Conservation (phyloP, 1,140 invertebrate genomes). For the Dysdera silvatica region DNA sequence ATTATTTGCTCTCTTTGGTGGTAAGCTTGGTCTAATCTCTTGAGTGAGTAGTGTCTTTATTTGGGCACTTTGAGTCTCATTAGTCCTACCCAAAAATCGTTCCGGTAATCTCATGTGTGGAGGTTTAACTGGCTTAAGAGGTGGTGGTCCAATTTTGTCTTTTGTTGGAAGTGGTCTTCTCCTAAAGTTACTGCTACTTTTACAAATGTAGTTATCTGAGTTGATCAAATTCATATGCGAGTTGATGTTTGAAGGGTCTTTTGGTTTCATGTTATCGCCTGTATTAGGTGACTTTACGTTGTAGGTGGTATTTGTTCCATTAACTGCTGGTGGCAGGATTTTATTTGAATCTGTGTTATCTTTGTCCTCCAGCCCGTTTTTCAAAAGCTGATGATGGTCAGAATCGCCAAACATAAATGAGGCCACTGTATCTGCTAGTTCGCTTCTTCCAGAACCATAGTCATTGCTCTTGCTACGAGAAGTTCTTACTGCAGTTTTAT, state of each 20-base stretch:
- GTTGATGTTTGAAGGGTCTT: neutral
- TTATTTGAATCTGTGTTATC: neutral
- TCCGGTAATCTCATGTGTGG: neutral
- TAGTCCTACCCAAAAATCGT: slow-evolving; percentile 10
- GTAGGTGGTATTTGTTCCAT: too few relatives aligned
- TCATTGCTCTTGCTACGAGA: slow-evolving; percentile 2
- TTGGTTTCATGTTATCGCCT: neutral
- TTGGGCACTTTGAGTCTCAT: too few relatives aligned
- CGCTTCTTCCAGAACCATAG: too few relatives aligned
- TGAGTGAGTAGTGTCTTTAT: too few relatives aligned
- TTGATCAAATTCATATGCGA: neutral
- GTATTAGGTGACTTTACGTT: neutral
- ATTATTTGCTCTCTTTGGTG: too few relatives aligned
- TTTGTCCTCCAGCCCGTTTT: neutral
- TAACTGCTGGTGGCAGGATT: neutral
- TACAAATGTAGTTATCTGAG: slow-evolving; percentile 25
- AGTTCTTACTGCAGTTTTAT: neutral
- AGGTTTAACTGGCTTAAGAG: slow-evolving; percentile 12
- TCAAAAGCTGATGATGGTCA: neutral
- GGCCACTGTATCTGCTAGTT: slow-evolving; percentile 19
- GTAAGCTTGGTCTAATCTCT: too few relatives aligned
- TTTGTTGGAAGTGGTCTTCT: slow-evolving; percentile 11
- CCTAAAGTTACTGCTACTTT: slow-evolving; percentile 8
- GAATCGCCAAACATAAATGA: slow-evolving; percentile 23
- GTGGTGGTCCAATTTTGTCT: slow-evolving; percentile 15